Evolutionary conservation across 2,797 vertebrate species (phyloP), one percentile per base, ranked within the genome.

Genomic region (Megalops cyprinoides): DNA sequence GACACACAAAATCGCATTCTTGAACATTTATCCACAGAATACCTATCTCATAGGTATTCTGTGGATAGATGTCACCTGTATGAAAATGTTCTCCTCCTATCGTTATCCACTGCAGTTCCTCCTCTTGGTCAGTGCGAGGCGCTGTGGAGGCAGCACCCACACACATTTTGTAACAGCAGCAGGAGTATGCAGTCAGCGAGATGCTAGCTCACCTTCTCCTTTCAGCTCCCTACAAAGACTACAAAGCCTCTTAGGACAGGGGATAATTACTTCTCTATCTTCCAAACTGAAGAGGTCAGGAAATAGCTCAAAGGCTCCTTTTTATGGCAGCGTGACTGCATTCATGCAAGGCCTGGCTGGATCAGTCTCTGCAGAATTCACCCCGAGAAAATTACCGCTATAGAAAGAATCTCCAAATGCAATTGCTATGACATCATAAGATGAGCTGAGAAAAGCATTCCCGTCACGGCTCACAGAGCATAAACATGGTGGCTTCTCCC

Each of bases 201-300:
- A 78, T 39, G 78, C 49, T 46, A 82, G 34, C 51, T 74, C 62
- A 55, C n/a, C 76, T 65, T 48, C 10, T 15, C 51, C 25, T 82
- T 77, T 77, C 74, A 69, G 39, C 39, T 58, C 4, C 5, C 20
- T 44, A 56, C 20, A 73, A 77, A 48, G 23, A 51, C 76, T 58
- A 6, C 62, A 53, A 78, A 82, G 46, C 65, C 48, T 60, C 78
- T 82, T 48, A 82, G 51, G 53, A 49, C 69, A 60, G 46, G 31
- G 71, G 34, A 74, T 79, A 82, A 74, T 82, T 79, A 79, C 71
- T 25, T 69, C 53, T 56, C 8, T 60, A 53, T 74, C 77, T 55
- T 44, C n/a, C 58, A 82, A 79, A 76, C 71, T 25, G n/a, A 79
- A 58, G 37, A 23, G 55, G 51, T 76, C 48, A 53, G 20, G 55